phyloP scores from a whole-genome alignment of 64 coral and sea anemone species.

The Pocillopora damicornis region DNA sequence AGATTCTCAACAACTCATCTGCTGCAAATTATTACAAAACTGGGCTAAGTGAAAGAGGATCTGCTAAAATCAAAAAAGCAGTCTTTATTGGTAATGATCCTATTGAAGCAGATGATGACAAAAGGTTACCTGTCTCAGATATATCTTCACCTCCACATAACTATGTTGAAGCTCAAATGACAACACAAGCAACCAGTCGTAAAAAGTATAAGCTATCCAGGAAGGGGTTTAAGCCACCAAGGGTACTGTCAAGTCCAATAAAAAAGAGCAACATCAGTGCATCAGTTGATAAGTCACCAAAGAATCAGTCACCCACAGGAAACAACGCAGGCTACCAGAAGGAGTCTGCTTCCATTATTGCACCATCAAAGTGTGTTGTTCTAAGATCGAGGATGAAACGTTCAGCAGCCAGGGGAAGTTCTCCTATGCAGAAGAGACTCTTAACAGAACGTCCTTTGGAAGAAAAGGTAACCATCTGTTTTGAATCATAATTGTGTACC shows the following conservation, averaged over 20 bases:
- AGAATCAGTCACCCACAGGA: not conserved
- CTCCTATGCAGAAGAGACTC: constrained; percentile 34
- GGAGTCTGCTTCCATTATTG: not conserved
- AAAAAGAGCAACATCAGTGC: not conserved
- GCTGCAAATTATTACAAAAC: not conserved
- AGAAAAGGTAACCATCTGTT: not conserved
- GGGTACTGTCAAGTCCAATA: not conserved
- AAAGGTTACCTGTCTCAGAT: not conserved
- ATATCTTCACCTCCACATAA: not conserved
- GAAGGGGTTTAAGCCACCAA: not conserved
- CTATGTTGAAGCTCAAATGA: not conserved
- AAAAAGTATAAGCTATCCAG: constrained; percentile 28
- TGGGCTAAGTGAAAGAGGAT: not conserved
- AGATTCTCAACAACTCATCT: not conserved
- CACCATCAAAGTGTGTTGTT: constrained; percentile 23
- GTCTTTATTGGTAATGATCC: not conserved
- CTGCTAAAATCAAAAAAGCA: not conserved
- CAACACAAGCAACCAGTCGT: not conserved
- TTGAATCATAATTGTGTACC: too few species aligned
- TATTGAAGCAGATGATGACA: not conserved
- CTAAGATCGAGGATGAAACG: constrained; percentile 37
- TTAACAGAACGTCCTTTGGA: not conserved
- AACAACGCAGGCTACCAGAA: not conserved
- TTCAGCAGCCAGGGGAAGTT: constrained; percentile 38
- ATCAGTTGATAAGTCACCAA: not conserved